Evolutionary conservation across 1,140 invertebrate genomes (phyloP).

Genomic region (Alviniconcha marisindica): DNA sequence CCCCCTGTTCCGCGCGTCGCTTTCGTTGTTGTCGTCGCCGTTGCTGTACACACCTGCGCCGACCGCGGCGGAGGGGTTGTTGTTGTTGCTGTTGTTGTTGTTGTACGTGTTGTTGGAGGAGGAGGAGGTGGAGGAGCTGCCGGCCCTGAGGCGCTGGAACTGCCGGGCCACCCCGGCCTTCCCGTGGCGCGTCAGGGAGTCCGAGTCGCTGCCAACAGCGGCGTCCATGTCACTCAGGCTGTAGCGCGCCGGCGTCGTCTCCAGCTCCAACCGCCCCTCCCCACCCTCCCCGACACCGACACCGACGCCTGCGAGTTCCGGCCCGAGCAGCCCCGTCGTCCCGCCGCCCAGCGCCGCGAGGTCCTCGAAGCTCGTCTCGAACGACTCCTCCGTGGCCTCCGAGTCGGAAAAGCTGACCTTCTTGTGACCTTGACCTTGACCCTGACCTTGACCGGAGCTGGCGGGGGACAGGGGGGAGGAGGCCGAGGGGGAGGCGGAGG

Average conservation of each 20-base stretch:
- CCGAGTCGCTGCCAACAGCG: neutral
- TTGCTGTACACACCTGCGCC: too few relatives aligned
- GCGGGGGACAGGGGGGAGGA: too few relatives aligned
- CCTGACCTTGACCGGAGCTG: neutral
- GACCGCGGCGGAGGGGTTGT: too few relatives aligned
- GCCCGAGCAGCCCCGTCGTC: neutral
- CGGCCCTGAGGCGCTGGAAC: neutral
- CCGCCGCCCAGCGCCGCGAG: neutral
- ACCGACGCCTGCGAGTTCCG: too few relatives aligned
- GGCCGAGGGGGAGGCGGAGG: conserved; percentile 41
- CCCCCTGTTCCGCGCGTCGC: too few relatives aligned
- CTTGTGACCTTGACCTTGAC: neutral
- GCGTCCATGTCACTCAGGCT: neutral
- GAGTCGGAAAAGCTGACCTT: conserved; percentile 86
- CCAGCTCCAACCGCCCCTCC: neutral
- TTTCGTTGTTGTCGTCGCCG: too few relatives aligned
- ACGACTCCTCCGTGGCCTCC: conserved; percentile 48
- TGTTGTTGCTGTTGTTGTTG: too few relatives aligned
- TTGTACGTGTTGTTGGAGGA: neutral
- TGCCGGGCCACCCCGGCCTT: neutral
- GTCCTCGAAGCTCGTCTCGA: conserved; percentile 35
- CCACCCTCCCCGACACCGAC: neutral
- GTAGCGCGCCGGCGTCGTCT: neutral
- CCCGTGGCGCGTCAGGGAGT: neutral
- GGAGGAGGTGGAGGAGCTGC: neutral